Percentiles rank a stretch among this genome's conserved stretches.
Conservation (phyloP, 2,113 vertebrate genomes). For the Passer domesticus region DNA sequence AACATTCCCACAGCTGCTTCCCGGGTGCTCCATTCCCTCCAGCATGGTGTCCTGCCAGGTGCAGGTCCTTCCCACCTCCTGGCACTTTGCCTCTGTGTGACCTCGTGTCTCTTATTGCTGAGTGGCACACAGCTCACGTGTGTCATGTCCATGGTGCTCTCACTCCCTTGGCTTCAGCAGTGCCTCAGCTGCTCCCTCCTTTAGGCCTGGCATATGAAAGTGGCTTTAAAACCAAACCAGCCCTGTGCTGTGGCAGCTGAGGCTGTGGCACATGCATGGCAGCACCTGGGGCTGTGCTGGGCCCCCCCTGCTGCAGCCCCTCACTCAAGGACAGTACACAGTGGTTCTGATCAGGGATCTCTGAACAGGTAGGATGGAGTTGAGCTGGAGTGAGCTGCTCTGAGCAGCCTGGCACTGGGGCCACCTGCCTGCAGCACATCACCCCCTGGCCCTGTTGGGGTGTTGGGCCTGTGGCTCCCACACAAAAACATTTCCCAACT, state of each 20-base stretch:
- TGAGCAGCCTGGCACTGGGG: too few species aligned
- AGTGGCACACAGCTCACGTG: not conserved
- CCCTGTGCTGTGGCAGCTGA: not conserved
- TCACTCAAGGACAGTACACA: too few species aligned
- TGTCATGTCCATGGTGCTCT: not conserved
- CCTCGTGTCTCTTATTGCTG: not conserved
- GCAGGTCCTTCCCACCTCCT: not conserved
- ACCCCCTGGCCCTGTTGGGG: not conserved
- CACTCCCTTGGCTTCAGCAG: not conserved
- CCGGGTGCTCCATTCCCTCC: rapidly evolving
- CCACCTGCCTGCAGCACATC: not conserved
- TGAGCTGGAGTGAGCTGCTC: too few species aligned
- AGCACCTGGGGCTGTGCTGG: not conserved
- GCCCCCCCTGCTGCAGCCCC: too few species aligned
- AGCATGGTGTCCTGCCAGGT: rapidly evolving
- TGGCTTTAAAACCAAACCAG: not conserved
- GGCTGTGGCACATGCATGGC: not conserved
- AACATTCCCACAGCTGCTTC: not conserved
- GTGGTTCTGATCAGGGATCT: too few species aligned
- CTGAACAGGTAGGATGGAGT: too few species aligned
- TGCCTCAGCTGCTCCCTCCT: not conserved
- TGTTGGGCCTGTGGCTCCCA: not conserved
- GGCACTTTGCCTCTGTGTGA: not conserved
- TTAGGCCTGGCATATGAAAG: not conserved
- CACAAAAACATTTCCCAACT: not conserved